Evolutionary conservation across 2,888 invertebrate species (phyloP).

Genomic region (Leptura quadrifasciata): DNA sequence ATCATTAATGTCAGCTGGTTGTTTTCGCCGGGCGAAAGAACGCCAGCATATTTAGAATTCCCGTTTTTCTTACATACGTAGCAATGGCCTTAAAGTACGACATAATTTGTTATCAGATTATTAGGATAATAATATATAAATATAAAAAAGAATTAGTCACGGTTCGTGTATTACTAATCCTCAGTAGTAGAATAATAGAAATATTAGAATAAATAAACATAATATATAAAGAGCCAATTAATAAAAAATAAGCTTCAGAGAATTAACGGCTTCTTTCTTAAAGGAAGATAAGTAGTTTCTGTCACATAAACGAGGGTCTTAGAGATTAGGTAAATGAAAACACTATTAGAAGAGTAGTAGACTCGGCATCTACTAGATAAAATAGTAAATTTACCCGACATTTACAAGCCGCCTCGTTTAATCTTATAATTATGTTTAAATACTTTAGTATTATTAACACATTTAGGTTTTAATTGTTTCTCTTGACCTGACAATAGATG

Average conservation of each 20-base stretch:
- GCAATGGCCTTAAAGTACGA: not conserved
- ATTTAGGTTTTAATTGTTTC: not conserved
- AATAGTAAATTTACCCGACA: slow-evolving; percentile 11
- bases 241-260: slow-evolving; percentile 34
- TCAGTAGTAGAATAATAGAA: slow-evolving; percentile 20
- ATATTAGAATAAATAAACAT: slow-evolving; percentile 36
- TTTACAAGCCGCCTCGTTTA: slow-evolving; percentile 8
- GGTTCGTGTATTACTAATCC: slow-evolving; percentile 25
- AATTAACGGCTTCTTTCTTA: slow-evolving; percentile 33
- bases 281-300: slow-evolving; percentile 24
- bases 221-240: slow-evolving; percentile 37
- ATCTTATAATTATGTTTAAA: slow-evolving; percentile 21
- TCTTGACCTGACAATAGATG: not conserved
- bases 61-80: not conserved
- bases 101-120: slow-evolving; percentile 2
- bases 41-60: no score
- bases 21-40: no score
- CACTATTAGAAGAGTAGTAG: slow-evolving; percentile 12
- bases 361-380: not conserved
- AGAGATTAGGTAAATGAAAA: slow-evolving; percentile 32
- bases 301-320: slow-evolving; percentile 20
- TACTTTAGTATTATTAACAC: not conserved
- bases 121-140: slow-evolving; percentile 27
- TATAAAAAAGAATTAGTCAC: slow-evolving; percentile 30
- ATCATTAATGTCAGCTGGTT: no score